Percentiles rank a stretch among this genome's conserved stretches.
Conservation (phyloP, 2,113 vertebrate genomes). For the Prietella phreatophila region DNA sequence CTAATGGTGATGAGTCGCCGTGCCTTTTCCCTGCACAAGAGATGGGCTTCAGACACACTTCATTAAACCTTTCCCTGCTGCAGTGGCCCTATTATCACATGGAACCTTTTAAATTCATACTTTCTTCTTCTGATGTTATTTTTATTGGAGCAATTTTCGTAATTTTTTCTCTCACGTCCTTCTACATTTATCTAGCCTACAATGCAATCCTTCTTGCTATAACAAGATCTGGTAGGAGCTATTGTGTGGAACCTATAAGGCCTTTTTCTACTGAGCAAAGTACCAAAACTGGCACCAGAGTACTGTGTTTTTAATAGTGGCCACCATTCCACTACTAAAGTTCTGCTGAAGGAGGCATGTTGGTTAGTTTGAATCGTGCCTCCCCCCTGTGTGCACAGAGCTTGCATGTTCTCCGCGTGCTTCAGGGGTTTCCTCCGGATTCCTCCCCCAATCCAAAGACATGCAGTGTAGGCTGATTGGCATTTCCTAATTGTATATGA, state of each 20-base stretch:
- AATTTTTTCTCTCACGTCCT: background rate
- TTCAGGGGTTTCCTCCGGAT: too few relatives aligned
- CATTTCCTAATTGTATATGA: too few relatives aligned
- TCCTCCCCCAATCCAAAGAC: too few relatives aligned
- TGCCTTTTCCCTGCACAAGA: slow-evolving; percentile 66
- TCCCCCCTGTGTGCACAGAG: too few relatives aligned
- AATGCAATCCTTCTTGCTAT: slow-evolving; percentile 12
- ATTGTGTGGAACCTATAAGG: background rate
- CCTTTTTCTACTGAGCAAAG: background rate
- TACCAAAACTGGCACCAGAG: background rate
- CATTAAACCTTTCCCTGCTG: slow-evolving; percentile 67
- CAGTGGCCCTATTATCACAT: slow-evolving; percentile 67
- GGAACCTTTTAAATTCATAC: slow-evolving; percentile 72
- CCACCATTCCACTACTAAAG: background rate
- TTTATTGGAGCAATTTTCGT: background rate
- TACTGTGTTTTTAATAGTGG: background rate
- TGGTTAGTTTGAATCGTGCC: background rate
- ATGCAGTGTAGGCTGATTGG: too few relatives aligned
- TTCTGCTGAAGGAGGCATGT: background rate
- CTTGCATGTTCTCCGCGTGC: too few relatives aligned
- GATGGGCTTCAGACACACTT: slow-evolving; percentile 72
- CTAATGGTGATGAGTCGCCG: slow-evolving; percentile 71
- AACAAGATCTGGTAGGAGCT: background rate
- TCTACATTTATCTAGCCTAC: background rate
- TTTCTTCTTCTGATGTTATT: slow-evolving; percentile 56